Evolutionary conservation across 2,113 vertebrate species (phyloP), one percentile per base, ranked within the genome.

Genomic region (Copsychus sechellarum): DNA sequence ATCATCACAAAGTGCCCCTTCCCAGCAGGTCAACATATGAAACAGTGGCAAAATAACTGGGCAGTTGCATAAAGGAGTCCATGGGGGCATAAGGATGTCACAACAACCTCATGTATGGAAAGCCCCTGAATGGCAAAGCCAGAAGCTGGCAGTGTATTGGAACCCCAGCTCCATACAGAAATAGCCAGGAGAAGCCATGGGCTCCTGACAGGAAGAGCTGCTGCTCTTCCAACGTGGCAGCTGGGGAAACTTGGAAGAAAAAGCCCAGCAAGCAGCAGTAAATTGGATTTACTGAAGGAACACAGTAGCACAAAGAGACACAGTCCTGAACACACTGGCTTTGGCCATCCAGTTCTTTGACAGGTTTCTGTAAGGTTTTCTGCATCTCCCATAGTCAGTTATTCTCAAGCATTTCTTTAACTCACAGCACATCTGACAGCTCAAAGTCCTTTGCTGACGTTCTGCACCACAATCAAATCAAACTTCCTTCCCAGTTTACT

Each of bases 61-160:
- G 36, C 25, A 38, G 36, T 26, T 60, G 17, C 34, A 43, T 13
- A 12, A 61, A 60, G 40, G 43, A 56, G 9, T 14, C 66, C 6
- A 0, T 14, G 24, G 48, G 48, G 5, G 36, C 8, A 5, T 9
- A 21, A 26, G 33, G 5, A 8, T 5, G 28, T 11, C 33, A 33
- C 16, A 1, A 51, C 14, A 45, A 5, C 12, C 14, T 11, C 15
- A 22, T 2, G 2, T 11, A 33, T 8, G 42, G 36, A 26, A 80
- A 69, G 36, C 3, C 47, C 66, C 42, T 3, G 28, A 17, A 45
- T 2, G 33, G 47, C 65, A 29, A 12, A 12, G 23, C 16, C 45
- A 38, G 51, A 43, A 24, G 7, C 12, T 21, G 28, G 18, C 5
- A 6, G 21, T 5, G 17, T 4, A 0, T 6, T 34, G 38, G 34